These are phyloP conservation scores for Encarsia formosa DNA, from an alignment of 2,888 invertebrate species.

Conservation along the genomic window DNA sequence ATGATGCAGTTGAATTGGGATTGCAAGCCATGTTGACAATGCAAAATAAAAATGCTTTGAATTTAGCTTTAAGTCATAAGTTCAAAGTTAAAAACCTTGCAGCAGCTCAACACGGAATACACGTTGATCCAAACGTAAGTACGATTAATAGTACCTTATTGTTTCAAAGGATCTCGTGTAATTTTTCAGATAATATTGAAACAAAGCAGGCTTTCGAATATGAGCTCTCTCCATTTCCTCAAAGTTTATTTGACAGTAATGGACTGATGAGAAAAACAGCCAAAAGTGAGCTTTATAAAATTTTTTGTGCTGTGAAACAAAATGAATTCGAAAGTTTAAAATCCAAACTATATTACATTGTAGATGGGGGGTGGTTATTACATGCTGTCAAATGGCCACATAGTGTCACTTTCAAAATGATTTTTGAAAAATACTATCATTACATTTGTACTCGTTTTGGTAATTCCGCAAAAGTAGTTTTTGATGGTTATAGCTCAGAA, in stretches of 20 bases:
- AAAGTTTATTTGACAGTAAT: slow-evolving; percentile 27
- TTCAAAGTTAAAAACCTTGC: slow-evolving; percentile 22
- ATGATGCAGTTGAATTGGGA: not conserved
- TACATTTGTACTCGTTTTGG: slow-evolving; percentile 11
- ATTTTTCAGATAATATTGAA: slow-evolving; percentile 27
- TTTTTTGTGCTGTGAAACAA: slow-evolving; percentile 7
- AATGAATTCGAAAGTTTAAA: not conserved
- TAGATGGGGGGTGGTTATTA: slow-evolving; percentile 28
- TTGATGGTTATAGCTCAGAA: slow-evolving; percentile 30
- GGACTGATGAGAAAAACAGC: slow-evolving; percentile 27
- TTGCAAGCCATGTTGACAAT: slow-evolving; percentile 11
- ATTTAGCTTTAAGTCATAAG: slow-evolving; percentile 14
- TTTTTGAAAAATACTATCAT: slow-evolving; percentile 10
- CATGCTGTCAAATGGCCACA: slow-evolving; percentile 25
- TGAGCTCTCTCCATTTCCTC: slow-evolving; percentile 31
- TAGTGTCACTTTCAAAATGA: slow-evolving; percentile 15
- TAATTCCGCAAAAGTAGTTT: slow-evolving; percentile 22
- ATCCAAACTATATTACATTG: slow-evolving; percentile 8
- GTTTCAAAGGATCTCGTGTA: slow-evolving; percentile 33
- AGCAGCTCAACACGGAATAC: not conserved
- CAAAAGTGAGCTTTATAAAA: slow-evolving; percentile 23
- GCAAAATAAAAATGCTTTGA: slow-evolving; percentile 20
- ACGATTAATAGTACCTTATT: slow-evolving; percentile 29
- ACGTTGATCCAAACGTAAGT: slow-evolving; percentile 4
- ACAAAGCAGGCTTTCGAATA: slow-evolving; percentile 23